Conservation (phyloP, 2,113 vertebrate genomes). For the Zosterops japonicus region DNA sequence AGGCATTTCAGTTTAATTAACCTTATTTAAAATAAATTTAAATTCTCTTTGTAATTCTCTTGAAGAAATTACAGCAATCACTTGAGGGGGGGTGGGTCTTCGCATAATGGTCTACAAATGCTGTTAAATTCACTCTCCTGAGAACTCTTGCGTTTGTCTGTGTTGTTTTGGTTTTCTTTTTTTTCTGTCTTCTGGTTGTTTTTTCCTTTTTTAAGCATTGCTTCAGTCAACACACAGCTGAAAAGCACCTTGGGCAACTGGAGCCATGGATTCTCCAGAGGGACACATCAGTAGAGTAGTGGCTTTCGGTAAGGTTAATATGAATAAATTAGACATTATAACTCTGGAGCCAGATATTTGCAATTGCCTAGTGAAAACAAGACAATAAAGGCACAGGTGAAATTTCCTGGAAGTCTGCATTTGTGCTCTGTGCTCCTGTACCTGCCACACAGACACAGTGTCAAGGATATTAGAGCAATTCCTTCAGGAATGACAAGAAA, state of each 20-base stretch:
- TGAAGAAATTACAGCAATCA: not conserved
- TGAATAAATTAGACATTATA: not conserved
- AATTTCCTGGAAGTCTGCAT: not conserved
- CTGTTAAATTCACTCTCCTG: not conserved
- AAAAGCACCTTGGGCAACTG: not conserved
- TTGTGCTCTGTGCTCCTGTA: not conserved
- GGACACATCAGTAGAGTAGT: not conserved
- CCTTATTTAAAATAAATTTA: not conserved
- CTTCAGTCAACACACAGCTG: not conserved
- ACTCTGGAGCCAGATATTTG: not conserved
- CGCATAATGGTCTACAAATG: not conserved
- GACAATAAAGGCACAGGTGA: not conserved
- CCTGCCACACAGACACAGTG: not conserved
- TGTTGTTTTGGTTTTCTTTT: not conserved
- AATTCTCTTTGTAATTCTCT: not conserved
- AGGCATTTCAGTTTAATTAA: not conserved
- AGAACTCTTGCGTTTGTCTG: not conserved
- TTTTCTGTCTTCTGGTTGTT: not conserved
- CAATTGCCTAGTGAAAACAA: not conserved
- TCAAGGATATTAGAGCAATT: not conserved
- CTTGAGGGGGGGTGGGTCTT: not conserved
- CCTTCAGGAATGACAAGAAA: not conserved
- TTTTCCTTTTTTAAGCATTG: not conserved
- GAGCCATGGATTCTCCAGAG: not conserved
- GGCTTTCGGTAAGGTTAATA: not conserved